Base-by-base conservation (phyloP, 2,888 invertebrate genomes). In the Andrena minutula region DNA sequence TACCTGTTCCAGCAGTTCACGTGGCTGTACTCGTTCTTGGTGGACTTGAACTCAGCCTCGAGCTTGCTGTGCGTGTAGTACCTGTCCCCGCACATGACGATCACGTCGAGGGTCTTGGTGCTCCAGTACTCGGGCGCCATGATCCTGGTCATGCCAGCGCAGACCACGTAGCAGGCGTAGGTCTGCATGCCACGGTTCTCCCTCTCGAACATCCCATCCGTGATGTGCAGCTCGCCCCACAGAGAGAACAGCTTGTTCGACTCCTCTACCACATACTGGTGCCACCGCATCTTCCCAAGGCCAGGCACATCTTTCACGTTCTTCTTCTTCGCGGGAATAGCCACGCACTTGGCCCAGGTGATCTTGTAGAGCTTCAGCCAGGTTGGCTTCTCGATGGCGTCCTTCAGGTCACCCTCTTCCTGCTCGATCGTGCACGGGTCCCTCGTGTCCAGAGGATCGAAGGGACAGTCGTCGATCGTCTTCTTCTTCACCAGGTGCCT, bases 191-290 rank as follows among this genome's bases (percentile, higher is more conserved):
- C 96, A 4, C 96, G 95, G 63, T 95, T 92, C 1, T 90, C 89
- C 16, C 92, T 91, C 0, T 94, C 93, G 90, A 97, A 97, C 83
- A 94, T 95, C 0, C 92, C 88, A 49, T 96, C 95, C 70, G 94
- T 92, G 2, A 96, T 96, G 93, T 96, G 96, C 20, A 96, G 89
- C 47, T 95, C 95, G 0, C 97, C 96, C 95, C 96, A 96, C 0
- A 97, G 92, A 0, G 97, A 96, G 94, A 95, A 97, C 0, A 97
- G 92, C 81, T 96, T 96, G 1, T 96, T 95, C 2, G 95, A 95
- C 85, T 96, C 96, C 90, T 97, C 97, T 1, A 96, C 95, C 82
- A 96, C 95, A 95, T 95, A 97, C 70, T 96, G 94, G 88, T 96
- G 96, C 96, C 96, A 96, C 0, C 88, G 87, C 58, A 88, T 70